These are phyloP conservation scores for Saguinus imperator DNA, from an alignment of 2,113 vertebrate species.

Conservation along the genomic window DNA sequence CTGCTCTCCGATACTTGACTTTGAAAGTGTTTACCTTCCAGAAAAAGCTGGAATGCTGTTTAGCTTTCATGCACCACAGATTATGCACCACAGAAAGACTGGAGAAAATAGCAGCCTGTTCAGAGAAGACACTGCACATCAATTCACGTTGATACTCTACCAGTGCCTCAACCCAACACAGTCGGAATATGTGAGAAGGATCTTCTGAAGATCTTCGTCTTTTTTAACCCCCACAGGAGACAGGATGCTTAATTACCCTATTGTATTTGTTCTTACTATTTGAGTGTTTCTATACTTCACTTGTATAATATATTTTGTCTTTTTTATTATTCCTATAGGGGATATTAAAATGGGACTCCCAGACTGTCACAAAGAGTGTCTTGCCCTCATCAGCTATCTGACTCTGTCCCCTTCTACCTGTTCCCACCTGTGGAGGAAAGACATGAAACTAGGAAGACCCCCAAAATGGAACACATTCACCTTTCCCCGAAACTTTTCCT, in stretches of 20 bases:
- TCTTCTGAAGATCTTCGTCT: background rate
- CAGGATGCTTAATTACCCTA: background rate
- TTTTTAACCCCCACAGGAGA: background rate
- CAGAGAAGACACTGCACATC: background rate
- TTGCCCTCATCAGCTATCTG: background rate
- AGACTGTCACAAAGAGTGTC: background rate
- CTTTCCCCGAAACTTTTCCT: background rate
- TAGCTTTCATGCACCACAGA: background rate
- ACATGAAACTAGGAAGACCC: background rate
- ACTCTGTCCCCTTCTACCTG: background rate
- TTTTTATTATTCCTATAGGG: background rate
- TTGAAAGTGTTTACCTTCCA: conserved; percentile 30
- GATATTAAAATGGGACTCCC: background rate
- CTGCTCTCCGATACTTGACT: background rate
- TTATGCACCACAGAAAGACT: background rate
- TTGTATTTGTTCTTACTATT: background rate
- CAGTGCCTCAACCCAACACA: background rate
- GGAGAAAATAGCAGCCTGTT: background rate
- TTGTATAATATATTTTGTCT: background rate
- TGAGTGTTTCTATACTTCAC: background rate
- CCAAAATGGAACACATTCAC: background rate
- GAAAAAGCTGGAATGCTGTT: background rate
- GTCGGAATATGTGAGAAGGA: background rate
- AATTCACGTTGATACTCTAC: background rate
- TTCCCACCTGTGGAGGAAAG: background rate